Percentiles rank a stretch among this genome's conserved stretches.
Conservation (phyloP, 2,797 vertebrate species). For the Poeciliopsis presidionis region DNA sequence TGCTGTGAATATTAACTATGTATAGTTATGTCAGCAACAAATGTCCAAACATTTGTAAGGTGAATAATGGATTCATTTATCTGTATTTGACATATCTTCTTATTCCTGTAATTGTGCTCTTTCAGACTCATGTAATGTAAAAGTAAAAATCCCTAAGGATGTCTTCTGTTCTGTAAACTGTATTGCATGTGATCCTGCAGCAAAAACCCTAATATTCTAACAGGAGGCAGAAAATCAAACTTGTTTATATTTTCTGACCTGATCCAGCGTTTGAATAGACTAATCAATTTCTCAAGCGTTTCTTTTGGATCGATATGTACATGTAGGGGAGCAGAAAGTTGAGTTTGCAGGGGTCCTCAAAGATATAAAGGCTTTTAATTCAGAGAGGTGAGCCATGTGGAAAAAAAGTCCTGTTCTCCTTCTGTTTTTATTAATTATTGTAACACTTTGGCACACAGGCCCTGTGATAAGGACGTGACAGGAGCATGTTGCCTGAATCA, state of each 20-base stretch:
- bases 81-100: background rate
- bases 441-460: conserved; percentile 43
- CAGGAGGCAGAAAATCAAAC: conserved; percentile 54
- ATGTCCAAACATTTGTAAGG: conserved; percentile 21
- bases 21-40: conserved; percentile 15
- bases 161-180: conserved; percentile 5
- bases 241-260: conserved; percentile 63
- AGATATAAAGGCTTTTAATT: conserved; percentile 47
- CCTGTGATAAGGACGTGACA: conserved; percentile 39
- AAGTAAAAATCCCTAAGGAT: background rate
- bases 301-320: conserved; percentile 68
- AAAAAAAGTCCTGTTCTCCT: conserved; percentile 53
- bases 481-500: conserved; percentile 23
- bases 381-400: conserved; percentile 42
- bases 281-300: conserved; percentile 67
- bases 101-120: conserved; percentile 3
- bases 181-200: conserved; percentile 2
- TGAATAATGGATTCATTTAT: conserved; percentile 14
- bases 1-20: conserved; percentile 47
- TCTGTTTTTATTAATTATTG: conserved; percentile 35
- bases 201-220: conserved; percentile 47
- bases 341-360: conserved; percentile 46
- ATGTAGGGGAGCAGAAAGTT: conserved; percentile 54
- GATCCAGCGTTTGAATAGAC: conserved; percentile 55
- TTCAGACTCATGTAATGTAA: conserved; percentile 5